Evolutionary conservation across 2,797 vertebrate species (phyloP).

Genomic region (Danio jaintianensis): DNA sequence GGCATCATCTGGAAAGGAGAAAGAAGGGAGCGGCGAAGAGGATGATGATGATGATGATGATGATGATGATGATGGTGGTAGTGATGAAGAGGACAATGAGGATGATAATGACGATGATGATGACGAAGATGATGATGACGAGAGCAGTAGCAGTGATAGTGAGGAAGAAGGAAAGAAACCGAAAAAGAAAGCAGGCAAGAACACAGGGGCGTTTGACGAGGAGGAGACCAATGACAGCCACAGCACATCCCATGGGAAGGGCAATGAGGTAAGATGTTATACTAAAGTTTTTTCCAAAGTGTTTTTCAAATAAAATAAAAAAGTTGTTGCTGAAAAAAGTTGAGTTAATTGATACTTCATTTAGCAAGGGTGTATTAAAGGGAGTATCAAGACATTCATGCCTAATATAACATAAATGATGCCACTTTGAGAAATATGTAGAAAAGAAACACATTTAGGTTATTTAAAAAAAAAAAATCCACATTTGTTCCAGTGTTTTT

Average conservation of each 20-base stretch:
- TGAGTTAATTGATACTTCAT: too few species aligned
- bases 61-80: slow-evolving; percentile 43
- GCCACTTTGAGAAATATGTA: too few species aligned
- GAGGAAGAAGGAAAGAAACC: slow-evolving; percentile 88
- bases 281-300: neutral
- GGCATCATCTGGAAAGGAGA: slow-evolving; percentile 76
- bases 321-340: too few species aligned
- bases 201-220: slow-evolving; percentile 88
- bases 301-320: neutral
- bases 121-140: slow-evolving; percentile 76
- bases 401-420: too few species aligned
- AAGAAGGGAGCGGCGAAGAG: slow-evolving; percentile 79
- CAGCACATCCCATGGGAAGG: slow-evolving; percentile 95
- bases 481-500: too few species aligned
- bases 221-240: slow-evolving; percentile 97
- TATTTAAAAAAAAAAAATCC: too few species aligned
- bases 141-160: slow-evolving; percentile 90
- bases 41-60: slow-evolving; percentile 70
- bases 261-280: slow-evolving; percentile 88
- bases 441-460: too few species aligned
- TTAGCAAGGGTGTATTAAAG: too few species aligned
- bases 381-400: too few species aligned
- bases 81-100: slow-evolving; percentile 53
- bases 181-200: slow-evolving; percentile 88
- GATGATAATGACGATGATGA: slow-evolving; percentile 66